Conservation (phyloP, 2,888 invertebrate genomes). For the Pyrrhosoma nymphula region DNA sequence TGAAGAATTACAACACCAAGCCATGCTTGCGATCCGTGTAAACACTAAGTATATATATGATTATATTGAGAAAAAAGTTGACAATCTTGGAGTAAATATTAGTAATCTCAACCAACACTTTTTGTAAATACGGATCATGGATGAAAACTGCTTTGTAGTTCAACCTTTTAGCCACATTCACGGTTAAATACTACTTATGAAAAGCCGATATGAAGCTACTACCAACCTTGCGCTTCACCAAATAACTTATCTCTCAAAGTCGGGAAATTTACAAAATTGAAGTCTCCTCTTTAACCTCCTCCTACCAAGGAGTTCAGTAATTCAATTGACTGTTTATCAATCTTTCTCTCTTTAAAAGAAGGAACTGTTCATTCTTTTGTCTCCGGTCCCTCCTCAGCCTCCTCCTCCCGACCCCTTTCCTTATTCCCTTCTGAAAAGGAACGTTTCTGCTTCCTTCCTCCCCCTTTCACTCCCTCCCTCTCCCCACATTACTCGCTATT, state of each 20-base stretch:
- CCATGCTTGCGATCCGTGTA: no score
- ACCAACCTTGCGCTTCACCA: no score
- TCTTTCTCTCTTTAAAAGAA: conserved; percentile 21
- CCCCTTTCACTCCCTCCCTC: not conserved
- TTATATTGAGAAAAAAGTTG: no score
- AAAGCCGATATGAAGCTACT: no score
- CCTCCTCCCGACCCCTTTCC: not conserved
- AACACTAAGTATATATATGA: no score
- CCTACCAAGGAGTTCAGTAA: not conserved
- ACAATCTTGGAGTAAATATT: no score
- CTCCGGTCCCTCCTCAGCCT: not conserved
- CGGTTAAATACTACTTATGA: no score
- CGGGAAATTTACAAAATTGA: not conserved
- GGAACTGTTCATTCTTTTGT: not conserved
- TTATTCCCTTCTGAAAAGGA: not conserved
- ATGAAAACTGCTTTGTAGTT: no score
- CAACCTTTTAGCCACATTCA: no score
- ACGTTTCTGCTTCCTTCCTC: not conserved
- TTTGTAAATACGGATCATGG: no score
- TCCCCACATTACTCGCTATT: not conserved
- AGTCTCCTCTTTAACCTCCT: not conserved
- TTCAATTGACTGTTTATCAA: conserved; percentile 8
- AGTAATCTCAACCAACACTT: no score
- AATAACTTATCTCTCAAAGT: not conserved
- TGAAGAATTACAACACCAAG: no score